A percentile compares a stretch with the other conserved stretches of the same genome.
Conservation (phyloP, 23 tunicate genomes). For the Diplosoma virens region DNA sequence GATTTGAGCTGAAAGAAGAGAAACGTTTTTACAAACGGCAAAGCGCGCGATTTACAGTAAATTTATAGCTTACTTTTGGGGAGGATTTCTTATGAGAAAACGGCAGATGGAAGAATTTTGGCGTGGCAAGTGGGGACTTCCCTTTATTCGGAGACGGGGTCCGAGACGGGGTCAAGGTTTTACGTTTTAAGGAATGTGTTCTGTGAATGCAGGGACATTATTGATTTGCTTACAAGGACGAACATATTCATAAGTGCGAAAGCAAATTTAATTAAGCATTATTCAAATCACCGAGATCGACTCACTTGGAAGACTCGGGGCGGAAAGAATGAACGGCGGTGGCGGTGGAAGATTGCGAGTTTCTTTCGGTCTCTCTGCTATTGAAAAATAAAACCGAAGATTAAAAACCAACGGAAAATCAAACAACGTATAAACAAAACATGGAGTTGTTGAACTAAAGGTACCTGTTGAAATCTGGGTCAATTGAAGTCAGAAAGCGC, state of each 20-base stretch:
- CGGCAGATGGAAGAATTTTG: background rate
- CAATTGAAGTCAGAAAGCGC: background rate
- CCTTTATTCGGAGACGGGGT: conserved; percentile 1
- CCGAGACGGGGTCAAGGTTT: no score
- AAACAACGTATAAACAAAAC: no score
- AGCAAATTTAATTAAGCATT: no score
- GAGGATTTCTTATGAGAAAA: background rate
- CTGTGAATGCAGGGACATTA: no score
- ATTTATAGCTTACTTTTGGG: conserved; percentile 1
- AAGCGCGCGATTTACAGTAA: no score
- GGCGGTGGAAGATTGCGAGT: background rate
- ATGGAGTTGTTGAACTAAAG: no score
- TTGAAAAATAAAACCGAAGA: background rate
- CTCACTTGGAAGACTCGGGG: background rate
- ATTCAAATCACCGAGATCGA: no score
- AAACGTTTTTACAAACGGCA: no score
- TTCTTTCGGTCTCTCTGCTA: background rate
- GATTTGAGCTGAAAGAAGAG: no score
- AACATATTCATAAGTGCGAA: no score
- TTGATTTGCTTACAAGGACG: no score
- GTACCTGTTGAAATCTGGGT: background rate
- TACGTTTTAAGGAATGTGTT: no score
- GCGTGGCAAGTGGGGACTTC: conserved; percentile 1
- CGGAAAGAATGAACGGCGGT: background rate
- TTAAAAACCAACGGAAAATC: background rate